Evolutionary conservation across 2,888 invertebrate genomes (phyloP), one percentile per base, ranked within the genome.

Genomic region (Rhodophaea formosa): DNA sequence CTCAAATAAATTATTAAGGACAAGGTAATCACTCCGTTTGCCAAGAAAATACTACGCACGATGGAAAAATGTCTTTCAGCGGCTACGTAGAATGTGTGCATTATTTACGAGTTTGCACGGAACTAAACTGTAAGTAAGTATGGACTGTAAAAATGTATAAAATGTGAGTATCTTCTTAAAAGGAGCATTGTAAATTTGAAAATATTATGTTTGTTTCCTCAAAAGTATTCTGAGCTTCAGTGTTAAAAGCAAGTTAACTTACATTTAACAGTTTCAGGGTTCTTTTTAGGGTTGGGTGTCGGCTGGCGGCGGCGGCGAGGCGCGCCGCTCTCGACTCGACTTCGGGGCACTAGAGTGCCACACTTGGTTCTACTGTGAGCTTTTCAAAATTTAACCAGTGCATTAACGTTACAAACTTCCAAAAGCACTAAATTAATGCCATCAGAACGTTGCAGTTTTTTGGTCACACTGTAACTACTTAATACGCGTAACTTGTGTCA

Each of bases 1-100:
- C 78, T 75, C 75, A 79, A 82, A 86, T 86, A 84, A 83, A 86
- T 85, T 84, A 86, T 83, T 85, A 80, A 85, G 72, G 72, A 77
- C 76, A 78, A 80, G 77, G 82, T 84, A 83, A 87, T 87, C 82
- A 83, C 79, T 85, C 80, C 72, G 79, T 81, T 84, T 78, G 78
- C 75, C 71, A 77, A 75, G 75, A 79, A 79, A 79, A 78, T 75
- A 75, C 75, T 72, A 70, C 69, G 68, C 73, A 73, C 76, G 74
- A 73, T 76, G 75, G 76, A 79, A 80, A 80, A 80, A 79, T 74
- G 71, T 72, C 72, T 75, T 77, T 75, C 75, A 74, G 71, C 69
- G 71, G 68, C 75, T 68, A 70, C 73, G 68, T 66, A 70, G 72
- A 72, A 74, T 70, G 71, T 74, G 65, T 74, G 65, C 65, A 77